Evolutionary conservation across 37 sponge, comb jelly and placozoan genomes (phyloP).

Genomic region (Hexactinellida sp.): DNA sequence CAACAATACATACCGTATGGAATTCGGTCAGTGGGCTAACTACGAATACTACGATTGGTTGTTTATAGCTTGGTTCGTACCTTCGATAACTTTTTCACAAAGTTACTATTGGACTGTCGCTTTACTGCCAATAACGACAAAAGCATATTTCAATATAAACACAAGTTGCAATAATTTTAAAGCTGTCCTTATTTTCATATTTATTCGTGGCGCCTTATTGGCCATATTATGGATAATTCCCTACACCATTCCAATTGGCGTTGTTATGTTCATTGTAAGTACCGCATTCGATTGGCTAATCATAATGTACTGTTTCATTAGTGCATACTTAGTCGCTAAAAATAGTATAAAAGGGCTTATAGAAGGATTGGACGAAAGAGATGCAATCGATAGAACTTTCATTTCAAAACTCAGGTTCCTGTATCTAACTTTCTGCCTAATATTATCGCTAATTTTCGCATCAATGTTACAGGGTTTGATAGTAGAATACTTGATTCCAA

Average conservation of each 20-base stretch:
- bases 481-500: background rate
- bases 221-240: background rate
- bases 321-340: background rate
- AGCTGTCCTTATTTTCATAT: background rate
- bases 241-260: background rate
- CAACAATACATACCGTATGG: background rate
- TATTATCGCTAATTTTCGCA: background rate
- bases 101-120: background rate
- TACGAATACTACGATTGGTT: background rate
- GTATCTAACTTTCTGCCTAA: background rate
- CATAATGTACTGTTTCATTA: background rate
- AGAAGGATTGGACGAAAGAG: background rate
- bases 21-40: background rate
- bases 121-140: background rate
- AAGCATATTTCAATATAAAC: background rate
- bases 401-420: background rate
- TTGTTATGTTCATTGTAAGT: background rate
- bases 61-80: background rate
- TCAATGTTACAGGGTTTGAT: background rate
- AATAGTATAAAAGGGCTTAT: background rate
- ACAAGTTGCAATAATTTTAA: background rate
- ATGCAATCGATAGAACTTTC: background rate
- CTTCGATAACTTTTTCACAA: background rate
- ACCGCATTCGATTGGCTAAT: background rate
- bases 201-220: background rate